These are phyloP conservation scores for Dendrocincla tyrannina DNA, from an alignment of 2,797 vertebrate genomes.

Conservation along the genomic window DNA sequence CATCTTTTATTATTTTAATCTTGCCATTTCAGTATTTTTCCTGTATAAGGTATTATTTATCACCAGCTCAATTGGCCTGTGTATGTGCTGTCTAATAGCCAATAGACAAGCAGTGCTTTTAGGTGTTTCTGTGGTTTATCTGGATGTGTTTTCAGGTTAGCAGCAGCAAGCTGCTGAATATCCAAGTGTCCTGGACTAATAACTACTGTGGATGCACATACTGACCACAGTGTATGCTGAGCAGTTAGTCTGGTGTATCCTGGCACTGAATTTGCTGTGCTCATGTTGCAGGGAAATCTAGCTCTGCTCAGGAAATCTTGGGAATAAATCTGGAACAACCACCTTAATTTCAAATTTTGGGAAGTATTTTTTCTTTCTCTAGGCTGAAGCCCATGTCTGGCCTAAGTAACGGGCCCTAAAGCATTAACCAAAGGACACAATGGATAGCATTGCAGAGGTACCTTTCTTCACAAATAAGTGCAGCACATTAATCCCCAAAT, in stretches of 20 bases:
- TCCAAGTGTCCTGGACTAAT: background rate
- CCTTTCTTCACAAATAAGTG: background rate
- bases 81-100: background rate
- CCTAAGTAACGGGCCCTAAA: background rate
- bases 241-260: background rate
- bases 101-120: background rate
- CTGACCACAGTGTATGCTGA: rapidly evolving
- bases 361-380: background rate
- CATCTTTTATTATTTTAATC: background rate
- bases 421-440: rapidly evolving
- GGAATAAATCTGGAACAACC: background rate
- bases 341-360: background rate
- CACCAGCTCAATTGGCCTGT: background rate
- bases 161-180: background rate
- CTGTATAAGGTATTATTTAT: background rate
- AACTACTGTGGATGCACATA: background rate
- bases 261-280: background rate
- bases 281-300: background rate
- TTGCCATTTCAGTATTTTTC: background rate
- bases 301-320: background rate
- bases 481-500: background rate
- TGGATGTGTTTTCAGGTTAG: background rate
- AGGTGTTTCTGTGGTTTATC: background rate
- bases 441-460: background rate
- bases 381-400: background rate